A percentile compares a stretch with the other conserved stretches of the same genome.
Conservation (phyloP, 2,113 vertebrate species). For the Syngnathus typhle region DNA sequence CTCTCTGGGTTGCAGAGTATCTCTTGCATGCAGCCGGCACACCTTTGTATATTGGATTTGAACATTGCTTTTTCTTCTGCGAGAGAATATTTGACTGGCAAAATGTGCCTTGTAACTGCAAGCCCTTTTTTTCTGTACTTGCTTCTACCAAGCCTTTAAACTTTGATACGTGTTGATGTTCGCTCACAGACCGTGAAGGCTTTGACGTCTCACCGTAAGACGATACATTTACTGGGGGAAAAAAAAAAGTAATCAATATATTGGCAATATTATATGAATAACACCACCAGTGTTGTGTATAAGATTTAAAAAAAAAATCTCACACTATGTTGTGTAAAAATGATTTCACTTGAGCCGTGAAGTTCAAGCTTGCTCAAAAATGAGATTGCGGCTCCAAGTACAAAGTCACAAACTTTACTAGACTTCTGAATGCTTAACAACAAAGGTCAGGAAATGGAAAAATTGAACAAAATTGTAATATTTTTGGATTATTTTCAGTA, state of each 20-base stretch:
- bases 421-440: too few species aligned
- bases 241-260: too few species aligned
- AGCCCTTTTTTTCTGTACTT: neutral
- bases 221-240: neutral
- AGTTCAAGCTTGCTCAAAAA: neutral
- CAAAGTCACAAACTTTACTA: too few species aligned
- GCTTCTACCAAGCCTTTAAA: neutral
- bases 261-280: too few species aligned
- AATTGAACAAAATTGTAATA: neutral
- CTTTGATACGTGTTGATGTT: neutral
- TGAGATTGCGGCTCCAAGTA: neutral
- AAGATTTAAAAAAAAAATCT: too few species aligned
- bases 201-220: neutral
- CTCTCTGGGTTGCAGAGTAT: conserved; percentile 4
- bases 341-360: neutral
- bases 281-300: too few species aligned
- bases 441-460: neutral
- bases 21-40: neutral
- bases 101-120: neutral
- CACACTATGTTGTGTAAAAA: too few species aligned
- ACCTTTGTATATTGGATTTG: neutral
- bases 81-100: neutral
- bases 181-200: neutral
- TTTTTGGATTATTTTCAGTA: neutral
- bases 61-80: neutral